Conservation (phyloP, 2,797 vertebrate species). For the Sebastes oblongus region DNA sequence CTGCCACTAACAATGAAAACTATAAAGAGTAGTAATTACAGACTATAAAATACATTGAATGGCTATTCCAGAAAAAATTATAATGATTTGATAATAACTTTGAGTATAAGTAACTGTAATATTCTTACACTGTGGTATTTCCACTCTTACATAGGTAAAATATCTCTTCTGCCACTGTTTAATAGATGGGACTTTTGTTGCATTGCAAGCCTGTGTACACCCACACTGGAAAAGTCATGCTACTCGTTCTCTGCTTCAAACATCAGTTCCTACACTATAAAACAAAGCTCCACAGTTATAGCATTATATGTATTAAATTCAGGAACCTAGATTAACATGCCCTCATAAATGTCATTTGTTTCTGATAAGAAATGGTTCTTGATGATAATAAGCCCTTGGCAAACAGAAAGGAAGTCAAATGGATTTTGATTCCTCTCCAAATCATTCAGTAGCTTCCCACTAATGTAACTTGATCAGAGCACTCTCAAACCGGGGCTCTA, state of each 20-base stretch:
- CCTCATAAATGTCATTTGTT: conserved; percentile 62
- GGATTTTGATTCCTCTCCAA: conserved; percentile 73
- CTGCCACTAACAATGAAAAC: not conserved
- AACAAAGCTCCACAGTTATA: conserved; percentile 20
- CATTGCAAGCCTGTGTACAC: not conserved
- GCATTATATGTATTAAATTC: conserved; percentile 39
- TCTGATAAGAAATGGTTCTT: conserved; percentile 47
- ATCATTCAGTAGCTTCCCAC: conserved; percentile 71
- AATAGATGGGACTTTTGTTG: not conserved
- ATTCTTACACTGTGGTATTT: not conserved
- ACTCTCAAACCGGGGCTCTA: conserved; percentile 71
- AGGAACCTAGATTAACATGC: conserved; percentile 41
- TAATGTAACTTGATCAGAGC: conserved; percentile 81
- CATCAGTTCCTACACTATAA: conserved; percentile 7
- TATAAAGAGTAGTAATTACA: not conserved
- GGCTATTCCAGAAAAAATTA: not conserved
- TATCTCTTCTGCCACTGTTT: not conserved
- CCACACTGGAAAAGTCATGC: not conserved
- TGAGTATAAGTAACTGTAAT: not conserved
- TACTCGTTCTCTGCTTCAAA: not conserved
- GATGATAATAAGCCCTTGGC: conserved; percentile 59
- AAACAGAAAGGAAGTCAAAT: conserved; percentile 75
- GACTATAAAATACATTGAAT: not conserved
- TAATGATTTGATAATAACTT: not conserved
- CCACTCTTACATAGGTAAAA: not conserved